Conservation (phyloP, 2,113 vertebrate genomes). For the Atherinomorus stipes region DNA sequence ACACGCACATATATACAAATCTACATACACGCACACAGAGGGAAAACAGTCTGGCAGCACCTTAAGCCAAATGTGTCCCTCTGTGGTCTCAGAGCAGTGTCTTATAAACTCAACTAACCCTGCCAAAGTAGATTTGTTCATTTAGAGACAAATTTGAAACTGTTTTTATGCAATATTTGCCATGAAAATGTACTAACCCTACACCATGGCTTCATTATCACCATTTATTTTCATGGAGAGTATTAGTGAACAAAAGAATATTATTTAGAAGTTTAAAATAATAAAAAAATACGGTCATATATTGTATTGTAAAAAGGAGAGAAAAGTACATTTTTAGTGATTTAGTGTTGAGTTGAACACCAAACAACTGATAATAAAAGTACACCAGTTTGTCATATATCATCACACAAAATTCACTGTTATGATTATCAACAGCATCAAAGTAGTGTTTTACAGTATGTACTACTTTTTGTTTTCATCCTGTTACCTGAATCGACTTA, state of each 20-base stretch:
- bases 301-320: not conserved
- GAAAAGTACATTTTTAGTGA: constrained; percentile 6
- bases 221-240: constrained; percentile 40
- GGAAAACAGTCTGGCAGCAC: constrained; percentile 44
- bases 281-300: too few relatives aligned
- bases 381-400: too few relatives aligned
- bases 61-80: constrained; percentile 52
- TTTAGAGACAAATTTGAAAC: constrained; percentile 54
- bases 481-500: not conserved
- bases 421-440: not conserved
- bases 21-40: constrained; percentile 24
- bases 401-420: too few relatives aligned
- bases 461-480: not conserved
- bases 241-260: constrained; percentile 25
- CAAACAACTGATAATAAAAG: too few relatives aligned
- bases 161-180: constrained; percentile 40
- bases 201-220: constrained; percentile 24
- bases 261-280: too few relatives aligned
- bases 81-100: constrained; percentile 46
- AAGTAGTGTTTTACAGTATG: not conserved
- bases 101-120: constrained; percentile 52
- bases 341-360: constrained; percentile 11
- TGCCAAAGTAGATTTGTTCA: constrained; percentile 66
- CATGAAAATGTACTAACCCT: constrained; percentile 49
- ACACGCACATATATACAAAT: constrained; percentile 18